Percentiles rank a stretch among this genome's conserved stretches.
Conservation (phyloP, 2,888 invertebrate species). For the Drosophila prostipennis region DNA sequence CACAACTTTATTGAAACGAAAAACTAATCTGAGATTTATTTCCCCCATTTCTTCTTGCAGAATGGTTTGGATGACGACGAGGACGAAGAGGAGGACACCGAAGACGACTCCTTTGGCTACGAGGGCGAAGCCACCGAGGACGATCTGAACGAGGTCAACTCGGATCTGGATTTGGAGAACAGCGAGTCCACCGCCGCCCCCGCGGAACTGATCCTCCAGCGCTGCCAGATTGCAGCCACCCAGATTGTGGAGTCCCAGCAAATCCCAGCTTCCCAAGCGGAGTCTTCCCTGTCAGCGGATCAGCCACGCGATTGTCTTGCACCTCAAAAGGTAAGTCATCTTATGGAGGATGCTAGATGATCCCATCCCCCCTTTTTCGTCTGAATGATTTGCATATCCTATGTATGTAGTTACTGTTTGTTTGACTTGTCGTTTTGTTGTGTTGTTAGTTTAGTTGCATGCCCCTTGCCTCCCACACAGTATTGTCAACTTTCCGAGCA, state of each 20-base stretch:
- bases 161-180: conserved; percentile 78
- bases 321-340: conserved; percentile 74
- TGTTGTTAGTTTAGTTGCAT: conserved; percentile 60
- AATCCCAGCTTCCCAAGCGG: conserved; percentile 3
- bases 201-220: conserved; percentile 64
- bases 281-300: conserved; percentile 50
- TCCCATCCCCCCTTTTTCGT: conserved; percentile 23
- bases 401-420: conserved; percentile 32
- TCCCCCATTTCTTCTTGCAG: conserved; percentile 54
- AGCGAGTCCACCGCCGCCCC: conserved; percentile 61
- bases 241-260: conserved; percentile 47
- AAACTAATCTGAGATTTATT: conserved; percentile 7
- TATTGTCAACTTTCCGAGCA: conserved; percentile 67
- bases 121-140: conserved; percentile 80
- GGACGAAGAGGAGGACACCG: conserved; percentile 53
- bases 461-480: conserved; percentile 66
- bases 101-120: conserved; percentile 69
- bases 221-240: conserved; percentile 58
- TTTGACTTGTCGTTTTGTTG: conserved; percentile 38
- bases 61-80: conserved; percentile 78
- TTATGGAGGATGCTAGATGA: neutral
- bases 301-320: conserved; percentile 80
- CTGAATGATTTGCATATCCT: conserved; percentile 63
- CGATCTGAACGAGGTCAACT: conserved; percentile 79
- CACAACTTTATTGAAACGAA: conserved; percentile 14